These are phyloP conservation scores for Platycercus adscitus DNA, from an alignment of 2,113 vertebrate genomes.

Conservation along the genomic window DNA sequence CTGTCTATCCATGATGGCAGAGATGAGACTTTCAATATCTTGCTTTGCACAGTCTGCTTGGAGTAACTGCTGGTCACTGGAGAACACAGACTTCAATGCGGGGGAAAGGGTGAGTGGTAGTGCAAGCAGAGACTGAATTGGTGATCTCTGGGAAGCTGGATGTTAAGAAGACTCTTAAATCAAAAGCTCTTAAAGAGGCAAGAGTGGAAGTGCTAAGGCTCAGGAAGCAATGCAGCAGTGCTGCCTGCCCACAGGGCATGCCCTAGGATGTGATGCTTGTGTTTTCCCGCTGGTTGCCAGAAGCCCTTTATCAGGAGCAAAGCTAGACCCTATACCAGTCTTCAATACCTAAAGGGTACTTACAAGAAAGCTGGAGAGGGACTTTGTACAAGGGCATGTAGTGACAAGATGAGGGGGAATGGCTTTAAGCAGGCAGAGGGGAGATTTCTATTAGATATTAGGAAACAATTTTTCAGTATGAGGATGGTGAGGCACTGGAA, in stretches of 20 bases:
- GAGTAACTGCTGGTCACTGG: background rate
- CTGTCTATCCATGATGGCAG: background rate
- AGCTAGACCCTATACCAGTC: background rate
- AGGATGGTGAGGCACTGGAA: background rate
- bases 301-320: background rate
- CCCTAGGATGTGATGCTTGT: background rate
- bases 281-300: background rate
- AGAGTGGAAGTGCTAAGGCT: background rate
- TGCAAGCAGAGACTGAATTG: background rate
- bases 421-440: background rate
- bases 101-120: background rate
- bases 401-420: background rate
- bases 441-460: background rate
- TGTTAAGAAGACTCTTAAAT: background rate
- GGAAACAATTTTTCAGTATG: background rate
- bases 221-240: background rate
- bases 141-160: background rate
- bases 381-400: background rate
- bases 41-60: slow-evolving; percentile 17
- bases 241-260: background rate
- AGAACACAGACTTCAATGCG: background rate
- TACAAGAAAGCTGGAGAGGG: background rate
- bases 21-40: background rate
- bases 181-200: background rate
- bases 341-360: background rate